Conservation (phyloP, 2,113 vertebrate species). For the Corythornis madagascariensis region DNA sequence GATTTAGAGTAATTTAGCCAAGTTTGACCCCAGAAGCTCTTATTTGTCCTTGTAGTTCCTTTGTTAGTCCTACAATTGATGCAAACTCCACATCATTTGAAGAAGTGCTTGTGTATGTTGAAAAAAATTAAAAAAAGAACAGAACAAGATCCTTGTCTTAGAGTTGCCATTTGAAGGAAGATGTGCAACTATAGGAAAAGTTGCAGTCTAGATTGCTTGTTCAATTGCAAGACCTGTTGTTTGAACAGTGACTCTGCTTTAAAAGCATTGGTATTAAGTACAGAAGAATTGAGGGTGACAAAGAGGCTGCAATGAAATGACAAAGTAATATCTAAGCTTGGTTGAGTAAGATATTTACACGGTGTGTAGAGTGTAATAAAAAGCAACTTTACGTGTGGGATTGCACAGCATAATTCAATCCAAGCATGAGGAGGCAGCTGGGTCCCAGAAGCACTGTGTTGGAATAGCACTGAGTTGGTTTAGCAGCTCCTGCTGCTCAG, state of each 20-base stretch:
- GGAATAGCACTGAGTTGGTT: neutral
- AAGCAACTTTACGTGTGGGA: neutral
- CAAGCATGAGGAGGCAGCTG: neutral
- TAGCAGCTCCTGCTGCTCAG: neutral
- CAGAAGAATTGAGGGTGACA: neutral
- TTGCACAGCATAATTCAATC: neutral
- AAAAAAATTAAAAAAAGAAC: neutral
- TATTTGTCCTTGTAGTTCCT: neutral
- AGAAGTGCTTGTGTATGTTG: neutral
- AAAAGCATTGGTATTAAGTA: neutral
- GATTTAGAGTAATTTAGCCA: neutral
- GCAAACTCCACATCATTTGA: neutral
- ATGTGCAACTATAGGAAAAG: neutral
- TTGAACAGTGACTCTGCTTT: neutral
- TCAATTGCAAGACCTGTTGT: neutral
- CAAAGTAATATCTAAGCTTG: neutral
- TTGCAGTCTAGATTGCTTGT: neutral
- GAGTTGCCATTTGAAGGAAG: neutral
- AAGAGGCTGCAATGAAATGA: neutral
- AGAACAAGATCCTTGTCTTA: neutral
- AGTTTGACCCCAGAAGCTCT: neutral
- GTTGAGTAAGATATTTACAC: neutral
- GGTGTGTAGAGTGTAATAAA: neutral
- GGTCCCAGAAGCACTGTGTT: accelerated
- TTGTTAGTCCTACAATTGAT: neutral